Evolutionary conservation across 1,140 invertebrate species (phyloP).

Genomic region (Brachionus rotundiformis): DNA sequence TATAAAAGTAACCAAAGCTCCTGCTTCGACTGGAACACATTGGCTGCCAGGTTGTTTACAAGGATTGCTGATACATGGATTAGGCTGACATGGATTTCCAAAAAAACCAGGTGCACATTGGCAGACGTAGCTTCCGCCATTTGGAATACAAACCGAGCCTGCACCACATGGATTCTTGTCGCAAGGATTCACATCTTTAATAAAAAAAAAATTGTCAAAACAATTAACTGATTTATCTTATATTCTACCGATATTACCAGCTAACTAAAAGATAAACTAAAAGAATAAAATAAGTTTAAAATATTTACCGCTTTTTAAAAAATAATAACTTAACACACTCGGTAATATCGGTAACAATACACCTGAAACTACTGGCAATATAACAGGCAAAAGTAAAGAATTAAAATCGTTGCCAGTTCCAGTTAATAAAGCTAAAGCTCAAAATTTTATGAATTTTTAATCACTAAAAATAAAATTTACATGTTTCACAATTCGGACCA

Average conservation of each 20-base stretch:
- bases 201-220: neutral
- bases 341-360: slow-evolving; percentile 45
- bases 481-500: slow-evolving; percentile 52
- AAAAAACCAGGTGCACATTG: slow-evolving; percentile 52
- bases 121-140: slow-evolving; percentile 28
- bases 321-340: neutral
- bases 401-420: slow-evolving; percentile 38
- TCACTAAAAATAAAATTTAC: neutral
- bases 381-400: slow-evolving; percentile 41
- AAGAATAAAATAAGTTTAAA: neutral
- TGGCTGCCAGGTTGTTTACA: slow-evolving; percentile 30
- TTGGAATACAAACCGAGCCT: slow-evolving; percentile 15
- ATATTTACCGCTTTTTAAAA: slow-evolving; percentile 27
- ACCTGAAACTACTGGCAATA: slow-evolving; percentile 38
- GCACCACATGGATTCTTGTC: slow-evolving; percentile 32
- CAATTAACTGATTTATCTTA: neutral
- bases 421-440: neutral
- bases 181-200: slow-evolving; percentile 42
- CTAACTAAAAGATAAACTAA: neutral
- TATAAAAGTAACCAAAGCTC: slow-evolving; percentile 31
- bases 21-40: slow-evolving; percentile 48
- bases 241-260: slow-evolving; percentile 41
- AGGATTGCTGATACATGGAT: slow-evolving; percentile 44
- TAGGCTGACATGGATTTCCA: slow-evolving; percentile 45
- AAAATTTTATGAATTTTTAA: neutral